Evolutionary conservation across 2,113 vertebrate genomes (phyloP), one percentile per base, ranked within the genome.

Genomic region (Triplophysa rosa): DNA sequence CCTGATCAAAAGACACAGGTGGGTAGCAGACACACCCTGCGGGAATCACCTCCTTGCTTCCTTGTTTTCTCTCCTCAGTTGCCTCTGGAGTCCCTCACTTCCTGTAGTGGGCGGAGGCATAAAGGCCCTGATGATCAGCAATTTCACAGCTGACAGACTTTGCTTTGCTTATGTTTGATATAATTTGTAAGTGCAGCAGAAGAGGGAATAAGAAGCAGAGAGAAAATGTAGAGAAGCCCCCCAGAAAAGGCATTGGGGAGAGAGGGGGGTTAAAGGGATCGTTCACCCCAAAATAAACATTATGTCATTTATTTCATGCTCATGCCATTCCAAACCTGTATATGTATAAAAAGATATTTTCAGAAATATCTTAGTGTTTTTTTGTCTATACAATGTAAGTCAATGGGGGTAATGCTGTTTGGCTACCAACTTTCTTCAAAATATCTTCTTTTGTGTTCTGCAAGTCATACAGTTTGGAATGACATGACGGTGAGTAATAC

Each of bases 71-170:
- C 66, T 78, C 61, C 9, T 73, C 49, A 78, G 67, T 47, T 75
- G 42, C 68, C 84, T 71, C 42, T 45, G 29, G 63, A 67, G 80
- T 79, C 83, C 70, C 9, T 59, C 33, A 78, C 85, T 86, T 83
- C 71, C 72, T 77, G 83, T 82, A 73, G 77, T 84, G 89, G 93
- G 91, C 80, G 85, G 86, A 88, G 86, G 86, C 86, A 88, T 89
- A 92, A 91, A 89, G 83, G 85, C 85, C 81, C 83, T 88, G 89
- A 90, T 93, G 89, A 94, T 89, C 89, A 89, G 89, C 91, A 92
- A 95, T 95, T 94, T 95, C 92, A 93, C 90, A 95, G 90, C 23
- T 88, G 90, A 87, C 63, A 91, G 90, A 87, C 71, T 93, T 89
- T 76, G 87, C 85, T 91, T 82, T 91, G 86, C 84, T 84, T 87